Percentiles rank a stretch among this genome's conserved stretches.
phyloP scores from a whole-genome alignment of 2,888 invertebrate species.

The Athalia rosae region DNA sequence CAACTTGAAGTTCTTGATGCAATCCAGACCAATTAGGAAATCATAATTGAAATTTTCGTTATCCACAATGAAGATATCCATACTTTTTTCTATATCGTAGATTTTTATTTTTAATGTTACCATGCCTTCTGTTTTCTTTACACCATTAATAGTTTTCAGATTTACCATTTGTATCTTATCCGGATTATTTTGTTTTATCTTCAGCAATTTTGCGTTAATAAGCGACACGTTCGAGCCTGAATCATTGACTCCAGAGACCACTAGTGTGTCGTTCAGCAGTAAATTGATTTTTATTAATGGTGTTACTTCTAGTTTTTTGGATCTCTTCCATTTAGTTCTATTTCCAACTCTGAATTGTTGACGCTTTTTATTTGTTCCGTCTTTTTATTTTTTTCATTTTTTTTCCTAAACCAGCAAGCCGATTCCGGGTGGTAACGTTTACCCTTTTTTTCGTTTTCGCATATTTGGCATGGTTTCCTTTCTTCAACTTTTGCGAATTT shows the following conservation, averaged over 20 bases:
- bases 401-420: slow-evolving; percentile 55
- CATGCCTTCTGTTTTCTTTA: slow-evolving; percentile 18
- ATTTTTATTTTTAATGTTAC: slow-evolving; percentile 34
- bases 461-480: slow-evolving; percentile 50
- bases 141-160: slow-evolving; percentile 44
- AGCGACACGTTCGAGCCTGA: slow-evolving; percentile 7
- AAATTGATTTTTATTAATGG: slow-evolving; percentile 18
- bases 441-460: slow-evolving; percentile 48
- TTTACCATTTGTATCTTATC: slow-evolving; percentile 27
- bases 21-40: slow-evolving; percentile 48
- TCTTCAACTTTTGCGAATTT: slow-evolving; percentile 40
- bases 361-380: slow-evolving; percentile 38
- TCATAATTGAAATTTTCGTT: slow-evolving; percentile 7
- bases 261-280: not conserved
- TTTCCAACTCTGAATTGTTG: slow-evolving; percentile 32
- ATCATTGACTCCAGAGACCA: not conserved
- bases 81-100: slow-evolving; percentile 9
- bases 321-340: not conserved
- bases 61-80: not conserved
- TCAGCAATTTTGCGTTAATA: not conserved
- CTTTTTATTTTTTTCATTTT: slow-evolving; percentile 45
- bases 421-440: slow-evolving; percentile 51
- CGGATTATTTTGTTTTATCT: slow-evolving; percentile 2
- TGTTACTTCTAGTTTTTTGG: slow-evolving; percentile 8
- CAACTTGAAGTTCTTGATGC: slow-evolving; percentile 48